Conservation (phyloP, 2,797 vertebrate genomes). For the Sphaeramia orbicularis region DNA sequence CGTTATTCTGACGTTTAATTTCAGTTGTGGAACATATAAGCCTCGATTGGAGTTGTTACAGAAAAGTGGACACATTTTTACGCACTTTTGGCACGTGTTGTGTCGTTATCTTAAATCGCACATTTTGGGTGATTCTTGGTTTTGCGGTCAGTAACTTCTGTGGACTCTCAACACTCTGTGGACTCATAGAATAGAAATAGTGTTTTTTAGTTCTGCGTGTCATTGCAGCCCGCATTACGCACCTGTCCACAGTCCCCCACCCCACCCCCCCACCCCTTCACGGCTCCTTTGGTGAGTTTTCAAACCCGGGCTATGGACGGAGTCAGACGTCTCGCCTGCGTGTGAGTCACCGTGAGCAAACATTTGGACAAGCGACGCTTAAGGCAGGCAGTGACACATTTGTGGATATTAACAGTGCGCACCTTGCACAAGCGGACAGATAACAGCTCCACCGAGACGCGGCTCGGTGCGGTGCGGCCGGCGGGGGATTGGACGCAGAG, state of each 20-base stretch:
- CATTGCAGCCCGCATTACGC: conserved; percentile 30
- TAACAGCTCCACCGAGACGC: conserved; percentile 48
- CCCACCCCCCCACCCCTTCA: too few relatives aligned
- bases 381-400: conserved; percentile 55
- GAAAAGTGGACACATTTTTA: conserved; percentile 8
- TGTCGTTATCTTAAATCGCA: background rate
- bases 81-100: conserved; percentile 29
- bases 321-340: conserved; percentile 67
- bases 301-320: conserved; percentile 40
- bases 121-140: conserved; percentile 25
- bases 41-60: conserved; percentile 3
- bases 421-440: conserved; percentile 28
- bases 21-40: background rate
- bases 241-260: conserved; percentile 44
- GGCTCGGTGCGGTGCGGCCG: conserved; percentile 46
- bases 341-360: conserved; percentile 72
- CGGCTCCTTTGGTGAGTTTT: conserved; percentile 41
- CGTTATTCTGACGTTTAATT: background rate
- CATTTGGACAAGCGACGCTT: conserved; percentile 49
- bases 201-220: background rate
- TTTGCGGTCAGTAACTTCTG: background rate
- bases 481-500: conserved; percentile 68
- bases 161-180: conserved; percentile 7
- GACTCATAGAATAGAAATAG: background rate
- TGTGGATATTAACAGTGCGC: conserved; percentile 54